Base-by-base conservation (phyloP, 1,140 invertebrate genomes). In the Neotoxoptera formosana region DNA sequence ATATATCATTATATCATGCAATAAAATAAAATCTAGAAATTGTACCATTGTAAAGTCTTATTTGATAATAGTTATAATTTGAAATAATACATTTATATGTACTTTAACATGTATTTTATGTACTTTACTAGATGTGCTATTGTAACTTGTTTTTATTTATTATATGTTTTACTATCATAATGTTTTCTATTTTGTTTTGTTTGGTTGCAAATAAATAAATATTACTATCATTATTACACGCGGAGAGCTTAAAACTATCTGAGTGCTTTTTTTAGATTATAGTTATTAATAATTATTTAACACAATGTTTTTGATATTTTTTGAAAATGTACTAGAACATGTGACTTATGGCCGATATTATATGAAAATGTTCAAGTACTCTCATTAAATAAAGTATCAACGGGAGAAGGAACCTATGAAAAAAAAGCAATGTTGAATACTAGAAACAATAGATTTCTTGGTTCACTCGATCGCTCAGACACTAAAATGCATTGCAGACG, bases 371-470 rank as follows among this genome's bases (percentile, higher is more conserved):
- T 67, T 67, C 11, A 67, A 67, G 60, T 67, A n/a, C 30, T 67
- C 30, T 6, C 60, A 11, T 67, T 67, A 67, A 67, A 67, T 25
- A 67, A n/a, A 14, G 60, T 67, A 30, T 67, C 30, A 30, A n/a
- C 60, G n/a, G 60, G n/a, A 76, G 30, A n/a, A 76, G 30, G 30
- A n/a, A n/a, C n/a, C n/a, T 76, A 76, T 76, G 14, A 30, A 76
- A 76, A 67, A 67, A 76, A n/a, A 76, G 30, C 60, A 67, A 67
- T 67, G 30, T 76, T n/a, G 30, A 76, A n/a, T 34, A 76, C 60
- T n/a, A 76, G 30, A 76, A 76, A 76, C 60, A 76, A 76, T n/a
- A 76, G 60, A 76, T 76, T 76, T 76, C 60, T 76, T 76, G 30
- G 30, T n/a, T 30, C 30, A 76, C 60, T 76, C 17, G n/a, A 76